Conservation (phyloP, 2,113 vertebrate species). For the Brienomyrus longianalis region DNA sequence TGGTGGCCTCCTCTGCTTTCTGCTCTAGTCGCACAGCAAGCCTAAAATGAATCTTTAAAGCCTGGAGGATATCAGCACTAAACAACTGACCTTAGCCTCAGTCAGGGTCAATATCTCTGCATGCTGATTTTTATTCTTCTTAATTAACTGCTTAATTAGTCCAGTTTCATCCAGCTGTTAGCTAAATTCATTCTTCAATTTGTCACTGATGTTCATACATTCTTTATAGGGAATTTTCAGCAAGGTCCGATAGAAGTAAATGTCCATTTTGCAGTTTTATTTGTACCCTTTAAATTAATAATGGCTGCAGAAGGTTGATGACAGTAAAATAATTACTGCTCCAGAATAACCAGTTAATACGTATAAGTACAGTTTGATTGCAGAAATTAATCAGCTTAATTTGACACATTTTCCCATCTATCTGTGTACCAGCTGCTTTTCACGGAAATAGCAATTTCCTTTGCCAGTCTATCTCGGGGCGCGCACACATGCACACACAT, state of each 20-base stretch:
- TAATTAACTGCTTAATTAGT: constrained; percentile 2
- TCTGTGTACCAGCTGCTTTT: background rate
- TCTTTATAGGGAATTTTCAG: background rate
- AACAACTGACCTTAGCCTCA: background rate
- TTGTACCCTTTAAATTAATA: background rate
- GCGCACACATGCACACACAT: background rate
- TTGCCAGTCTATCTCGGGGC: background rate
- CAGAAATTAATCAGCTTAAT: background rate
- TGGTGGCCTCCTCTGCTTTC: background rate
- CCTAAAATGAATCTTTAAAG: background rate
- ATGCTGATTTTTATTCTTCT: background rate
- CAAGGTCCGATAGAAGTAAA: background rate
- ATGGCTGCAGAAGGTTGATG: background rate
- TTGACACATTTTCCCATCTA: background rate
- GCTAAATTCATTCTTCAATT: background rate
- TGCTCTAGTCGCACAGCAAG: background rate
- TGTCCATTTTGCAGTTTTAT: background rate
- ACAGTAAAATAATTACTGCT: background rate
- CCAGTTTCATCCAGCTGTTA: background rate
- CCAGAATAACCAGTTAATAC: background rate
- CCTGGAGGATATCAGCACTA: background rate
- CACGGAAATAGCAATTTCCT: background rate
- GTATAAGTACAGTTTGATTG: background rate
- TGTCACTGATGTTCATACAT: background rate
- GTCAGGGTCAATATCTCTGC: background rate